Percentiles rank a stretch among this genome's conserved stretches.
Conservation (phyloP, 2,888 invertebrate species). For the Tholera decimalis region DNA sequence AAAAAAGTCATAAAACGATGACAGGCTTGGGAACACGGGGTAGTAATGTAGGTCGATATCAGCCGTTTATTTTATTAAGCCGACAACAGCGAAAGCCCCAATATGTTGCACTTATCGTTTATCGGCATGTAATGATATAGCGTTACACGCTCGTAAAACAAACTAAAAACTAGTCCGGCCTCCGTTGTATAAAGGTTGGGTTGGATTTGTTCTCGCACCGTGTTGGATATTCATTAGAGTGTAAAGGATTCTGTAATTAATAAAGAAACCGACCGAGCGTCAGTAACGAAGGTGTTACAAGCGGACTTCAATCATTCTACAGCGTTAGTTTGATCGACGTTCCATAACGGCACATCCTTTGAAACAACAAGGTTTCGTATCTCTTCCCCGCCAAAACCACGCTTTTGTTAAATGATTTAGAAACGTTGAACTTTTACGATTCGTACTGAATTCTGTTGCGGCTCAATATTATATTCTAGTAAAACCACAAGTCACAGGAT, state of each 20-base stretch:
- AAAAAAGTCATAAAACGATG: slow-evolving; percentile 90
- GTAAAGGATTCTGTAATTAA: slow-evolving; percentile 82
- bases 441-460: slow-evolving; percentile 70
- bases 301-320: slow-evolving; percentile 70
- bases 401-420: slow-evolving; percentile 74
- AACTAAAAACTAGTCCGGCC: slow-evolving; percentile 77
- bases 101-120: slow-evolving; percentile 87
- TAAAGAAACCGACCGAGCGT: slow-evolving; percentile 79
- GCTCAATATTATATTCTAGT: slow-evolving; percentile 72
- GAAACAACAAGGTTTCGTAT: slow-evolving; percentile 70
- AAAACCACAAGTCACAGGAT: slow-evolving; percentile 74
- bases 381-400: slow-evolving; percentile 61
- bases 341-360: slow-evolving; percentile 75
- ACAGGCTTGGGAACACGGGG: slow-evolving; percentile 88
- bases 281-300: slow-evolving; percentile 73
- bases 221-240: slow-evolving; percentile 83
- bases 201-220: slow-evolving; percentile 76
- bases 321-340: slow-evolving; percentile 70
- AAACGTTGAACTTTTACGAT: slow-evolving; percentile 69
- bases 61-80: slow-evolving; percentile 83
- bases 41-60: slow-evolving; percentile 85
- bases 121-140: slow-evolving; percentile 86
- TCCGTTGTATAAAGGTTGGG: slow-evolving; percentile 73
- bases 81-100: slow-evolving; percentile 83
- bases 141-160: slow-evolving; percentile 87